Evolutionary conservation across 2,113 vertebrate species (phyloP).

Genomic region (Sarotherodon lohbergeri): DNA sequence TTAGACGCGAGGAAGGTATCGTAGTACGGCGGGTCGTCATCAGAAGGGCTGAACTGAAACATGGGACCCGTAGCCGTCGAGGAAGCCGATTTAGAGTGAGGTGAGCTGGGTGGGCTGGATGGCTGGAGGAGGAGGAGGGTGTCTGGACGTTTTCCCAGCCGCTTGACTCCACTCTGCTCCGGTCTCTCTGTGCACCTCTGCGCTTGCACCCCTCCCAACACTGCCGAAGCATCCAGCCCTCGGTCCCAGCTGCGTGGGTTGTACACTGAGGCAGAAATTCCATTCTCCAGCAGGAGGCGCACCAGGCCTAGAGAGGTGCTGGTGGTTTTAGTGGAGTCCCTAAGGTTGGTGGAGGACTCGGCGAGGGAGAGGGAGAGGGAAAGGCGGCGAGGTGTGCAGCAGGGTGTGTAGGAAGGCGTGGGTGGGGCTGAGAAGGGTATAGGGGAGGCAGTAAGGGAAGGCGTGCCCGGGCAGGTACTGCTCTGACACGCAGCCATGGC

Average conservation of each 20-base stretch:
- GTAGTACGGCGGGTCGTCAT: slow-evolving; percentile 73
- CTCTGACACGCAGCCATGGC: slow-evolving; percentile 54
- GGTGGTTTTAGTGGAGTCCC: slow-evolving; percentile 93
- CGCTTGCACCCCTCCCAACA: slow-evolving; percentile 6
- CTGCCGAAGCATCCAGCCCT: slow-evolving; percentile 37
- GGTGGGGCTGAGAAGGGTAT: slow-evolving; percentile 69
- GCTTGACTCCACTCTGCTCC: background rate
- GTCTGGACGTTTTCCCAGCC: slow-evolving; percentile 24
- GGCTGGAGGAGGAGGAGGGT: slow-evolving; percentile 59
- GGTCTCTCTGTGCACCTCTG: background rate
- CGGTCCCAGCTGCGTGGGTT: slow-evolving; percentile 89
- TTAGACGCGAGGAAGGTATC: slow-evolving; percentile 93
- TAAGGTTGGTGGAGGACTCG: slow-evolving; percentile 91
- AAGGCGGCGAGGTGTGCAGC: slow-evolving; percentile 90
- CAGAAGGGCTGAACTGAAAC: slow-evolving; percentile 85
- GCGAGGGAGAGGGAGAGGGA: slow-evolving; percentile 91
- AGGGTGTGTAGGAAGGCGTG: slow-evolving; percentile 85
- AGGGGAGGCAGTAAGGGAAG: slow-evolving; percentile 75
- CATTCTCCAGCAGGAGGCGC: slow-evolving; percentile 86
- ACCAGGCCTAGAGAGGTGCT: slow-evolving; percentile 94
- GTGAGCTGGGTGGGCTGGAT: slow-evolving; percentile 87
- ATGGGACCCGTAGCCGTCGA: background rate
- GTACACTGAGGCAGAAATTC: slow-evolving; percentile 92
- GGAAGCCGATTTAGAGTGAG: slow-evolving; percentile 19
- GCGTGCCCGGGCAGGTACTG: slow-evolving; percentile 67